phyloP scores from a whole-genome alignment of 1,140 invertebrate species.

The Heliconius melpomene region DNA sequence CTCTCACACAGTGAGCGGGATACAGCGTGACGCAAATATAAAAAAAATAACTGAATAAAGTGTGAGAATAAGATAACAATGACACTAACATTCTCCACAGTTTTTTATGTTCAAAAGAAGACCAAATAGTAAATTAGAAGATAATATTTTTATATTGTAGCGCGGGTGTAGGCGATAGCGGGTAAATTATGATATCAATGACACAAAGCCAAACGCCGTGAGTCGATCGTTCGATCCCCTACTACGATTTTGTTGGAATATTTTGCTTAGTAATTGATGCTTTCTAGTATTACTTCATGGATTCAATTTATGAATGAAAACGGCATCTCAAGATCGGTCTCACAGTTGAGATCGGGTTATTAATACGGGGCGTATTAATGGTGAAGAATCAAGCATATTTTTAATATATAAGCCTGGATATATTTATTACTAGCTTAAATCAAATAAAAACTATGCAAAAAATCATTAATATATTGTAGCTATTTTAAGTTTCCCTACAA shows the following conservation, averaged over 20 bases:
- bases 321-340: no score
- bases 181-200: constrained; percentile 60
- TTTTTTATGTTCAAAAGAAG: not conserved
- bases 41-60: not conserved
- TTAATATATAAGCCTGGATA: no score
- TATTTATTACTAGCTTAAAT: no score
- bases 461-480: no score
- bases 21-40: not conserved
- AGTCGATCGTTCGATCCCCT: constrained; percentile 39
- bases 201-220: constrained; percentile 45
- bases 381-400: no score
- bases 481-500: no score
- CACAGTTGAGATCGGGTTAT: no score
- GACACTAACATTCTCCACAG: not conserved
- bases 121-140: constrained; percentile 34
- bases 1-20: no score
- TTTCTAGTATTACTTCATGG: not conserved
- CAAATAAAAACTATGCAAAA: no score
- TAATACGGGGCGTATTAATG: no score
- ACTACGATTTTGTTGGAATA: constrained; percentile 9
- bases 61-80: not conserved
- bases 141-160: constrained; percentile 37
- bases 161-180: constrained; percentile 37
- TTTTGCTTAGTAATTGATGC: not conserved
- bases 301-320: no score